phyloP scores from a whole-genome alignment of 2,888 invertebrate species.

The Bembecia ichneumoniformis region DNA sequence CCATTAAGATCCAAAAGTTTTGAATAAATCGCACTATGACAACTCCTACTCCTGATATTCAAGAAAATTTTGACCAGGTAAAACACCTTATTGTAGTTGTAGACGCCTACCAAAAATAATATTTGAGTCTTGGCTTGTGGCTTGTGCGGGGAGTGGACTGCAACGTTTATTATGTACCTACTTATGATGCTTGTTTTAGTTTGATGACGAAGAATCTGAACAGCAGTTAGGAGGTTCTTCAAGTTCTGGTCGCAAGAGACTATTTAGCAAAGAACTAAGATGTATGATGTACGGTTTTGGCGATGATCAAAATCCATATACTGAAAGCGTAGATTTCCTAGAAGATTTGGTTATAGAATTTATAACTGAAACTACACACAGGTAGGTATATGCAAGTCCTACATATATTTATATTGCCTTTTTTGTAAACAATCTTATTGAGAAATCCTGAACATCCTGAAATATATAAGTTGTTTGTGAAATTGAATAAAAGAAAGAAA shows the following conservation, averaged over 20 bases:
- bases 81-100: slow-evolving; percentile 1
- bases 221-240: slow-evolving; percentile 79
- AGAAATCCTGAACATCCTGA: too few relatives aligned
- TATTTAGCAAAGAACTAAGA: slow-evolving; percentile 92
- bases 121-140: too few relatives aligned
- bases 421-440: too few relatives aligned
- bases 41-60: slow-evolving; percentile 42
- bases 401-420: not conserved
- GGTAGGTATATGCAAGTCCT: slow-evolving; percentile 67
- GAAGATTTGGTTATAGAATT: slow-evolving; percentile 99
- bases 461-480: too few relatives aligned
- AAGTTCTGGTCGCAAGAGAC: slow-evolving; percentile 81
- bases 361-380: slow-evolving; percentile 92
- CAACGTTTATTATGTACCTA: not conserved
- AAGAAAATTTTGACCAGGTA: slow-evolving; percentile 60
- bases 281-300: slow-evolving; percentile 99
- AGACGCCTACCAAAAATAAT: too few relatives aligned
- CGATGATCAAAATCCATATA: slow-evolving; percentile 98
- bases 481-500: too few relatives aligned
- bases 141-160: too few relatives aligned
- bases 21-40: slow-evolving; percentile 23
- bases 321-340: slow-evolving; percentile 96
- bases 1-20: too few relatives aligned
- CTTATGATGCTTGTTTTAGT: not conserved
- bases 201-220: slow-evolving; percentile 77